Conservation (phyloP, 2,888 invertebrate species). For the Polymixis flavicincta region DNA sequence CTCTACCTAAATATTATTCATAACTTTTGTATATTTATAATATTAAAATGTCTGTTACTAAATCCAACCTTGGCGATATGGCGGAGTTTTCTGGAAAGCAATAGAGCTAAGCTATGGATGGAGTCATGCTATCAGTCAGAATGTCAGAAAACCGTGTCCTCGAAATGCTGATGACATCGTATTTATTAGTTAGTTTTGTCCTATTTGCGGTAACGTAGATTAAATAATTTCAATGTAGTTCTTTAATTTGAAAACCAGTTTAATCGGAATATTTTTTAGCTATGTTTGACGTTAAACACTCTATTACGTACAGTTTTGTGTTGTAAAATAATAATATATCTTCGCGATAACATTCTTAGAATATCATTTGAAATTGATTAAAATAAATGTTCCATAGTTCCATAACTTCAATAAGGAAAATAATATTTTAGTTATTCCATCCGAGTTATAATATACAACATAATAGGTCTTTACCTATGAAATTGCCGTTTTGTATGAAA, state of each 20-base stretch:
- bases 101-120: no score
- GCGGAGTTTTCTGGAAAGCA: neutral
- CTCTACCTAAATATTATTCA: neutral
- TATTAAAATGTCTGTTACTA: neutral
- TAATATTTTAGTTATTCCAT: neutral
- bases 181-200: neutral
- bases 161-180: neutral
- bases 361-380: conserved; percentile 19
- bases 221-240: neutral
- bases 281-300: neutral
- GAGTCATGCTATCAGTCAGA: neutral
- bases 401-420: conserved; percentile 2
- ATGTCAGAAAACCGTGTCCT: neutral
- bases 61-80: neutral
- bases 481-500: no score
- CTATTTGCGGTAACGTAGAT: neutral
- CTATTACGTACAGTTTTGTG: neutral
- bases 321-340: neutral
- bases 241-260: neutral
- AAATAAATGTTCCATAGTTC: neutral
- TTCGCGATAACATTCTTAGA: conserved; percentile 12
- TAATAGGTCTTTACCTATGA: no score
- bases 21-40: neutral
- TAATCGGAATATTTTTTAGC: neutral
- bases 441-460: neutral